A percentile compares a stretch with the other conserved stretches of the same genome.
Conservation (phyloP, 2,888 invertebrate genomes). For the Elmis aenea region DNA sequence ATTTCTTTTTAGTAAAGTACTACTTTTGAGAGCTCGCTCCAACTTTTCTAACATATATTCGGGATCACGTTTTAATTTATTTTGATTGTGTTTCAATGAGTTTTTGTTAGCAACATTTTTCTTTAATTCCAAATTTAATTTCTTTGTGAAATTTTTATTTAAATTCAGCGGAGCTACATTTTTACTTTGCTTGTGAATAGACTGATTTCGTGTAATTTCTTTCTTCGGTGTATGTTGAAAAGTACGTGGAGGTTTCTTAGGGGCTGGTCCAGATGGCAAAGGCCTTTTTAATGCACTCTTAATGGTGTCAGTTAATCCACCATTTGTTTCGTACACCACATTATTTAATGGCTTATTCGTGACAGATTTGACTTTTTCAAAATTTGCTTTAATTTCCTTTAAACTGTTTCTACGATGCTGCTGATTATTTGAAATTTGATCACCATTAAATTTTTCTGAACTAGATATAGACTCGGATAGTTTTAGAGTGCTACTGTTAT, state of each 20-base stretch:
- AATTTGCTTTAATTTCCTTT: no score
- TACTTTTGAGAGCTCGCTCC: conserved; percentile 55
- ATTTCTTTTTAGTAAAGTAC: conserved; percentile 37
- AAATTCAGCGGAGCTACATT: conserved; percentile 12
- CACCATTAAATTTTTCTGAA: no score
- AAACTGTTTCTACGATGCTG: background rate
- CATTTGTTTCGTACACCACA: conserved; percentile 14
- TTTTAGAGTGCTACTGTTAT: conserved; percentile 34
- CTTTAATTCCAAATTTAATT: conserved; percentile 25
- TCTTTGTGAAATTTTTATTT: conserved; percentile 23
- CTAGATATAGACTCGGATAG: conserved; percentile 14
- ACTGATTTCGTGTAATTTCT: conserved; percentile 1
- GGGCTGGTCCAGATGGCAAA: conserved; percentile 65
- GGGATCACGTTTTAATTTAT: conserved; percentile 46
- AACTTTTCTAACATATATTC: conserved; percentile 63
- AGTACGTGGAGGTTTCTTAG: conserved; percentile 69
- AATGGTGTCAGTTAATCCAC: conserved; percentile 53
- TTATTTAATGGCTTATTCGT: no score
- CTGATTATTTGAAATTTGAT: no score
- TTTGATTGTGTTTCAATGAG: conserved; percentile 5
- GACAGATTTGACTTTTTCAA: no score
- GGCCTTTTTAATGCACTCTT: conserved; percentile 64
- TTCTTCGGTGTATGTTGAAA: conserved; percentile 46
- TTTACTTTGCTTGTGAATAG: conserved; percentile 7
- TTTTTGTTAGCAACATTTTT: conserved; percentile 13